phyloP scores from a whole-genome alignment of 2,797 vertebrate species.

The Sylvilagus floridanus region DNA sequence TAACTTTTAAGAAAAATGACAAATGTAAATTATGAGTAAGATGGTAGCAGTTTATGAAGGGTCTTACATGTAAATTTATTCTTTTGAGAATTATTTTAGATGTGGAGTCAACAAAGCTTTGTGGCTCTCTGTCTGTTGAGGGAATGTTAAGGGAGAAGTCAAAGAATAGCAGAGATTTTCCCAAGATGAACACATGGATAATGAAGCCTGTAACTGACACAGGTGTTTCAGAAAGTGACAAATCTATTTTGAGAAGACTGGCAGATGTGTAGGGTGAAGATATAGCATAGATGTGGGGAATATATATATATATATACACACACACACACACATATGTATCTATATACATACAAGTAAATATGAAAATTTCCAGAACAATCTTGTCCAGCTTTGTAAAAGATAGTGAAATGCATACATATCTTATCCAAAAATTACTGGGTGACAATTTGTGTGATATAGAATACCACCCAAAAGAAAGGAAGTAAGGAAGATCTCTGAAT shows the following conservation, averaged over 20 bases:
- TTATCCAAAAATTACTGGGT: background rate
- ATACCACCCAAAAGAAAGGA: background rate
- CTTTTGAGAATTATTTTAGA: background rate
- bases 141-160: background rate
- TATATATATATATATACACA: background rate
- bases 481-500: background rate
- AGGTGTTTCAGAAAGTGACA: background rate
- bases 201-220: background rate
- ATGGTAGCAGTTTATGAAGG: background rate
- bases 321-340: background rate
- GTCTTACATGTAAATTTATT: background rate
- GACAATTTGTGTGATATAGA: background rate
- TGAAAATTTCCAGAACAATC: constrained; percentile 31
- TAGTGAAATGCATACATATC: background rate
- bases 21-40: background rate
- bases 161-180: constrained; percentile 35
- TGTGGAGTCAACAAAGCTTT: background rate
- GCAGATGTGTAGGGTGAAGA: background rate
- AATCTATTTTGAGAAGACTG: constrained; percentile 50
- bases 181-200: background rate
- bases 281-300: background rate
- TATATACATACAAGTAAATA: background rate
- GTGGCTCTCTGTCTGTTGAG: background rate
- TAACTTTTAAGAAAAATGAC: background rate
- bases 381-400: constrained; percentile 17